phyloP scores from a whole-genome alignment of 37 sponge, comb jelly and placozoan species.

The Mnemiopsis leidyi region DNA sequence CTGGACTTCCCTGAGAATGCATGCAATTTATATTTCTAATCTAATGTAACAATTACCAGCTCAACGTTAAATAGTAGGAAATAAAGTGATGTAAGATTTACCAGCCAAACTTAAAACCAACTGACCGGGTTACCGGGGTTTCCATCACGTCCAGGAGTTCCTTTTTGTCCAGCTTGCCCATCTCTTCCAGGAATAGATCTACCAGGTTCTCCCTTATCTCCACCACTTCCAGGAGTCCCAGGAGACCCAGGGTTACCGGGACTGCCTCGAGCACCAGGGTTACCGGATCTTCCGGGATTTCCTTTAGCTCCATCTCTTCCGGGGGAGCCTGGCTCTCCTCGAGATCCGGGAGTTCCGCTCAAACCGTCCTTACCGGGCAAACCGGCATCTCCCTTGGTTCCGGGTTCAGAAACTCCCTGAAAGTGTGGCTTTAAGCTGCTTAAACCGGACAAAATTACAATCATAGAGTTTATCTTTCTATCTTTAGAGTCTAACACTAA shows the following conservation, averaged over 20 bases:
- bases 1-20: neutral
- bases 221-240: constrained; percentile 12
- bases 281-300: neutral
- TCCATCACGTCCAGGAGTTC: neutral
- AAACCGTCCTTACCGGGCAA: neutral
- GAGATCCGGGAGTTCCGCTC: neutral
- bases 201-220: constrained; percentile 15
- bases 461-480: too few relatives aligned
- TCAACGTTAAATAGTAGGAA: too few relatives aligned
- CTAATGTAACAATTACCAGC: too few relatives aligned
- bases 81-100: too few relatives aligned
- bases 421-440: too few relatives aligned
- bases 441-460: too few relatives aligned
- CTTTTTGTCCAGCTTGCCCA: neutral
- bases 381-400: constrained; percentile 66
- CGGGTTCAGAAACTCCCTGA: neutral
- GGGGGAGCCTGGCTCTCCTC: neutral
- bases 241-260: constrained; percentile 8
- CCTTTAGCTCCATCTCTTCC: constrained; percentile 70
- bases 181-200: neutral
- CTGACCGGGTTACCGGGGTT: neutral
- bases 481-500: too few relatives aligned
- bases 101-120: neutral
- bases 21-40: too few relatives aligned
- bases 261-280: constrained; percentile 1